A percentile compares a stretch with the other conserved stretches of the same genome.
Evolutionary conservation across 2,797 vertebrate genomes (phyloP).

Genomic region (Anomalospiza imberbis): DNA sequence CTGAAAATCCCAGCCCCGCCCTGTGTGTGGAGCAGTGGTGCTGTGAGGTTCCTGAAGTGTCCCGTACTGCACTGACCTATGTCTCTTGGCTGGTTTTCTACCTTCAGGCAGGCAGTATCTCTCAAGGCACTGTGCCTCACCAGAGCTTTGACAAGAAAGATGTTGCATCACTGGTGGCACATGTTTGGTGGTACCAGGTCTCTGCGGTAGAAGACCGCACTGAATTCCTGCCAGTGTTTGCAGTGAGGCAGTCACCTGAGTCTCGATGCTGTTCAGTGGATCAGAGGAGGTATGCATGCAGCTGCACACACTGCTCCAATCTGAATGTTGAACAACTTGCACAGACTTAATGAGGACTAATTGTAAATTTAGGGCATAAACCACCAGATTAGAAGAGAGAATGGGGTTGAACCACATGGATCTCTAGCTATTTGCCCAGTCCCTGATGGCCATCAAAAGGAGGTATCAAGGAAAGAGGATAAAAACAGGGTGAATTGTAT

Average conservation of each 20-base stretch:
- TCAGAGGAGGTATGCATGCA: not conserved
- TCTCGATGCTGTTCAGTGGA: not conserved
- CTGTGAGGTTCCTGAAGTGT: not conserved
- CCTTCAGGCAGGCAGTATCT: not conserved
- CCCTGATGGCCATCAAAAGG: not conserved
- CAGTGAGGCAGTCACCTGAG: not conserved
- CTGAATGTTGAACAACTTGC: not conserved
- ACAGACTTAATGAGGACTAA: not conserved
- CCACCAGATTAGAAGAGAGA: not conserved
- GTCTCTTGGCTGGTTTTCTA: not conserved
- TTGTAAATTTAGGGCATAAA: not conserved
- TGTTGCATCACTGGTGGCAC: accelerated
- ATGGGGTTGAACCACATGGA: not conserved
- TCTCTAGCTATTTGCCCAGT: not conserved
- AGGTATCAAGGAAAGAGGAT: not conserved
- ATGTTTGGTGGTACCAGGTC: not conserved
- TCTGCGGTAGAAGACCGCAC: not conserved
- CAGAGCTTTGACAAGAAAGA: not conserved
- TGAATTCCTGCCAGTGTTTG: not conserved
- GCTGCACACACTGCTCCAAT: not conserved
- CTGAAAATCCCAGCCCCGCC: not conserved
- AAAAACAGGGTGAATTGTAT: not conserved
- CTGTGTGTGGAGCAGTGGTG: not conserved
- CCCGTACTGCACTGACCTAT: accelerated
- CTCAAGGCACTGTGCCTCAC: not conserved